These are phyloP conservation scores for Eospalax fontanierii DNA, from an alignment of 2,797 vertebrate genomes.

Conservation along the genomic window DNA sequence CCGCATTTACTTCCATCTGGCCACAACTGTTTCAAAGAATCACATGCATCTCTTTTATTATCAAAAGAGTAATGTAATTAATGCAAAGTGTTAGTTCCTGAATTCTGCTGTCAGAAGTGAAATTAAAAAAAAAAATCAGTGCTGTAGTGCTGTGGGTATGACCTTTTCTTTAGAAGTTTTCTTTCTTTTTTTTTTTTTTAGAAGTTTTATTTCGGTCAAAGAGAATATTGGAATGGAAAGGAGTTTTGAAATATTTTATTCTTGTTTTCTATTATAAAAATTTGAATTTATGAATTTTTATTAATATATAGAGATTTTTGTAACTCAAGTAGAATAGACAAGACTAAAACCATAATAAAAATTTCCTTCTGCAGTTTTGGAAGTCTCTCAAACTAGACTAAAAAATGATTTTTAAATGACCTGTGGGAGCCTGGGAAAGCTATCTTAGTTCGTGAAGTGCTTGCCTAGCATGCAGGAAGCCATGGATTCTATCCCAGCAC, in stretches of 20 bases:
- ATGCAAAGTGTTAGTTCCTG: conserved; percentile 75
- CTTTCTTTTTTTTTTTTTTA: conserved; percentile 29
- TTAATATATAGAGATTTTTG: conserved; percentile 35
- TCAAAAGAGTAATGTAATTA: conserved; percentile 81
- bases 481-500: neutral
- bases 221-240: conserved; percentile 58
- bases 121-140: conserved; percentile 8
- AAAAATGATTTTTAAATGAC: conserved; percentile 38
- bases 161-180: conserved; percentile 65
- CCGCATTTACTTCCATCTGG: conserved; percentile 78
- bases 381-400: conserved; percentile 27
- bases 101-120: conserved; percentile 75
- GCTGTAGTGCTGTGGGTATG: neutral
- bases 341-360: conserved; percentile 43
- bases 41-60: conserved; percentile 73
- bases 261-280: conserved; percentile 41
- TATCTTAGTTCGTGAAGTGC: neutral
- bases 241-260: conserved; percentile 46
- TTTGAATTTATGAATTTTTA: conserved; percentile 47
- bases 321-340: conserved; percentile 12
- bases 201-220: conserved; percentile 63
- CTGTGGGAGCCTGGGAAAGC: neutral
- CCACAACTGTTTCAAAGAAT: conserved; percentile 84
- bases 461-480: neutral
- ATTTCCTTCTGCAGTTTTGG: conserved; percentile 45